Conservation (phyloP, 1,140 invertebrate species). For the Sycophila sp. region DNA sequence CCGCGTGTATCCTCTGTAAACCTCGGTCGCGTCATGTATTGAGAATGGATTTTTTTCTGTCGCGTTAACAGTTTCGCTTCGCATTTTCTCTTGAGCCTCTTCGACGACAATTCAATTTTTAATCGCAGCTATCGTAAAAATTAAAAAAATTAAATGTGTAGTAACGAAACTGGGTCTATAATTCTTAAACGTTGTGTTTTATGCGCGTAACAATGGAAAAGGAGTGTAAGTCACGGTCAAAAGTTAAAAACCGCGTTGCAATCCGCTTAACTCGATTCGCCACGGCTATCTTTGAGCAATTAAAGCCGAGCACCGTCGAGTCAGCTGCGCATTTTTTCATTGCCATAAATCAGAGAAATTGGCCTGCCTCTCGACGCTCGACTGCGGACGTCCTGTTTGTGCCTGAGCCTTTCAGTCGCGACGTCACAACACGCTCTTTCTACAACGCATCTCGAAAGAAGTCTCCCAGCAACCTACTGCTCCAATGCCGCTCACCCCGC, state of each 20-base stretch:
- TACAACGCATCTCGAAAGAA: not conserved
- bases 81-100: too few relatives aligned
- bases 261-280: slow-evolving; percentile 19
- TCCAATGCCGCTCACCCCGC: not conserved
- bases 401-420: not conserved
- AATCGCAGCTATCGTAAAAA: too few relatives aligned
- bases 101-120: too few relatives aligned
- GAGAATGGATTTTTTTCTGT: not conserved
- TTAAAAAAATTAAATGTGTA: too few relatives aligned
- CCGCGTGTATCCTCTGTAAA: slow-evolving; percentile 1
- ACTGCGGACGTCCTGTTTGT: slow-evolving; percentile 17
- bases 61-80: too few relatives aligned
- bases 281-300: slow-evolving; percentile 18
- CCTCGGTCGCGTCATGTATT: slow-evolving; percentile 47
- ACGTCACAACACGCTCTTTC: slow-evolving; percentile 28
- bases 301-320: not conserved
- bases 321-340: not conserved
- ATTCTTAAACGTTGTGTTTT: too few relatives aligned
- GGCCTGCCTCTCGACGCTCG: not conserved
- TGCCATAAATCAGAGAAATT: slow-evolving; percentile 31
- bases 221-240: slow-evolving; percentile 1
- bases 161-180: too few relatives aligned
- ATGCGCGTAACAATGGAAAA: not conserved
- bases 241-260: slow-evolving; percentile 12
- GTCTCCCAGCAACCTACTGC: not conserved